Percentiles rank a stretch among this genome's conserved stretches.
Evolutionary conservation across 2,888 invertebrate genomes (phyloP).

Genomic region (Lordiphosa andalusiaca): DNA sequence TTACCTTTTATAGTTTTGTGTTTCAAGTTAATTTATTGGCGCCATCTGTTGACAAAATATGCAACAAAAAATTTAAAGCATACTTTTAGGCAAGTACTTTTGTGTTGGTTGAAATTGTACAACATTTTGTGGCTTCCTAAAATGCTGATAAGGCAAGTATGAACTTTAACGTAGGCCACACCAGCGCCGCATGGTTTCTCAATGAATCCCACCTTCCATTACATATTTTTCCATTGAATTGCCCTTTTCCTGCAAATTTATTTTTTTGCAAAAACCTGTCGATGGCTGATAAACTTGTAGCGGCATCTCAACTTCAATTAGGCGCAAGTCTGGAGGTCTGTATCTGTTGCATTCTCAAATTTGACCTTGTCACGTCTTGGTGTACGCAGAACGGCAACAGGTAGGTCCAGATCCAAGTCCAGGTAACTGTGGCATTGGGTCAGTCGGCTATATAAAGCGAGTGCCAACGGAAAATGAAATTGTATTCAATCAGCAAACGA

Average conservation of each 20-base stretch:
- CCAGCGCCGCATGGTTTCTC: no score
- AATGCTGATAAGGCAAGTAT: no score
- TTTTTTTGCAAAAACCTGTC: constrained; percentile 51
- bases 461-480: constrained; percentile 6
- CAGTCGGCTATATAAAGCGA: constrained; percentile 57
- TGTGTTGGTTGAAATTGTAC: no score
- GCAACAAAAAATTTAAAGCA: no score
- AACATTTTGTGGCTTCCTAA: no score
- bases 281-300: constrained; percentile 63
- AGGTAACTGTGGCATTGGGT: constrained; percentile 63
- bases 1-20: no score
- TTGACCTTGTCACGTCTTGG: constrained; percentile 52
- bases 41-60: no score
- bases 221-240: no score
- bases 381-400: constrained; percentile 38
- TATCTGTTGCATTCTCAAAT: constrained; percentile 14
- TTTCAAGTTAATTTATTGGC: no score
- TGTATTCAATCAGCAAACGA: constrained; percentile 42
- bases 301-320: constrained; percentile 47
- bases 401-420: constrained; percentile 37
- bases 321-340: constrained; percentile 49
- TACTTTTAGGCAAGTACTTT: no score
- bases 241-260: not conserved
- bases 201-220: no score
- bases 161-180: no score